Evolutionary conservation across 2,888 invertebrate genomes (phyloP).

Genomic region (Erannis defoliaria): DNA sequence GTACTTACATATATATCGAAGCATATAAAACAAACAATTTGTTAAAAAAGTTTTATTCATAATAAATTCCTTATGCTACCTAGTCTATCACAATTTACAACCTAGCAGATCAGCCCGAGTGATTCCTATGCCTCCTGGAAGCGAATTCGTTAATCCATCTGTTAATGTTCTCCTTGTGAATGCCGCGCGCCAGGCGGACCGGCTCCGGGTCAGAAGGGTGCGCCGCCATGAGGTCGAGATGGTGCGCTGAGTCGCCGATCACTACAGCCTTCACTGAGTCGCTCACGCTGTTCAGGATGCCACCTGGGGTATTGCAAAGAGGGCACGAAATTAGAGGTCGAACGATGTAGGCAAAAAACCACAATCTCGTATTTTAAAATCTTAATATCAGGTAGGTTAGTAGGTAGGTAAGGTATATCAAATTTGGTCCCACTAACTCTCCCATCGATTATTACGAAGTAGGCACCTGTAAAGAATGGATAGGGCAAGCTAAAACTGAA

Average conservation of each 20-base stretch:
- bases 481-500: too few species aligned
- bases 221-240: constrained; percentile 91
- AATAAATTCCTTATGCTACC: background rate
- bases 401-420: too few species aligned
- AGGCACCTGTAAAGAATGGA: too few species aligned
- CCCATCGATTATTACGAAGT: too few species aligned
- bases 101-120: background rate
- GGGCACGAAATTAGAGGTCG: background rate
- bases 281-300: constrained; percentile 90
- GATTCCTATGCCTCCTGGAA: constrained; percentile 18
- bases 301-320: constrained; percentile 68
- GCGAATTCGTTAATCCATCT: constrained; percentile 84
- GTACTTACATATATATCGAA: too few species aligned
- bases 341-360: too few species aligned
- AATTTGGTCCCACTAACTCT: too few species aligned
- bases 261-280: constrained; percentile 89
- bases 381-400: too few species aligned
- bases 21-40: background rate
- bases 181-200: constrained; percentile 87
- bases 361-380: too few species aligned
- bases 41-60: background rate
- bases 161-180: constrained; percentile 87
- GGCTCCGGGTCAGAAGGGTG: constrained; percentile 89
- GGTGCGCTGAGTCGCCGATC: constrained; percentile 94
- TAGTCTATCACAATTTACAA: background rate